Conservation (phyloP, 2,888 invertebrate species). For the Tinea pellionella region DNA sequence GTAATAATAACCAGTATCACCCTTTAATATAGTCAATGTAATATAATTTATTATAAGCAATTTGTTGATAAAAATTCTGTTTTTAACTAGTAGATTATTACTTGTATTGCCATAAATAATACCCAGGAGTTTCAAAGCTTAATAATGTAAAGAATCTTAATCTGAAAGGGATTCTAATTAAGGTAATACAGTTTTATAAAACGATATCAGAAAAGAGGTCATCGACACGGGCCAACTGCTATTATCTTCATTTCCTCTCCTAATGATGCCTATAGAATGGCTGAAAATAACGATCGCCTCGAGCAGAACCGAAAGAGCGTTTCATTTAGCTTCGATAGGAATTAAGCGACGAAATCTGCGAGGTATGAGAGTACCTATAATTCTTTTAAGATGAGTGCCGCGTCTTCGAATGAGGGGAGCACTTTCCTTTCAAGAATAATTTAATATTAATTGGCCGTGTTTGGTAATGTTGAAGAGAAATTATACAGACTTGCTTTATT, state of each 20-base stretch:
- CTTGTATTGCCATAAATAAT: not conserved
- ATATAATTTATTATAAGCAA: no score
- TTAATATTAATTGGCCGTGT: constrained; percentile 8
- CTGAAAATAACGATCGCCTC: constrained; percentile 11
- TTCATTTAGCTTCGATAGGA: constrained; percentile 9
- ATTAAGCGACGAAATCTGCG: constrained; percentile 10
- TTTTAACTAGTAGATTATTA: not conserved
- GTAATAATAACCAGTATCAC: no score
- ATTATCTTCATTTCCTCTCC: constrained; percentile 13
- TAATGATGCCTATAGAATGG: constrained; percentile 12
- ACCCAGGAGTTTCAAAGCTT: not conserved
- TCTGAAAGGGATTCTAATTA: constrained; percentile 10
- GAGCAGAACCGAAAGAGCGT: constrained; percentile 3
- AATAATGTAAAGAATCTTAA: constrained; percentile 4
- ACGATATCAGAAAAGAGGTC: constrained; percentile 6
- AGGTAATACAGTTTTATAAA: constrained; percentile 11
- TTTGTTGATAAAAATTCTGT: not conserved
- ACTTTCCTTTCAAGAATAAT: constrained; percentile 4
- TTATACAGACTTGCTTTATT: not conserved
- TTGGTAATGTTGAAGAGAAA: not conserved
- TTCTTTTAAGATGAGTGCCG: constrained; percentile 3
- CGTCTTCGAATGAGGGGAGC: not conserved
- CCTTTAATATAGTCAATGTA: no score
- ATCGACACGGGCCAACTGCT: constrained; percentile 9
- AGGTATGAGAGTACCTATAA: constrained; percentile 5